Conservation (phyloP, 2,888 invertebrate genomes). For the Oscheius sp. region DNA sequence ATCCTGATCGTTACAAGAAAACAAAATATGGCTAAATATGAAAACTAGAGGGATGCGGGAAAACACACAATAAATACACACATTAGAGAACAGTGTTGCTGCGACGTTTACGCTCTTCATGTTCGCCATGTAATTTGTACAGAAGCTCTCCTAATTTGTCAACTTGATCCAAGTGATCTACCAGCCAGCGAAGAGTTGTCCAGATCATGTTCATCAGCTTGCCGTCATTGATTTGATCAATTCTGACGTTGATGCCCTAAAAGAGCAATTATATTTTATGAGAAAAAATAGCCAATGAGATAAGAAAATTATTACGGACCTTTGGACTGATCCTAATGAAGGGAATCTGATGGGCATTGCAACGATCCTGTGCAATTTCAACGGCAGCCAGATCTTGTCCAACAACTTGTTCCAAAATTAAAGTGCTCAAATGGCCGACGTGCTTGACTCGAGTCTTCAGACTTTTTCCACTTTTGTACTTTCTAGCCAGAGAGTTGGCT, state of each 20-base stretch:
- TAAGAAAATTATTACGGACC: constrained; percentile 8
- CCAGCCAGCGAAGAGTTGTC: constrained; percentile 63
- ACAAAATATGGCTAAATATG: constrained; percentile 20
- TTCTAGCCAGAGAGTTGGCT: constrained; percentile 48
- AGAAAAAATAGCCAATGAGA: neutral
- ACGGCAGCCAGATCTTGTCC: constrained; percentile 68
- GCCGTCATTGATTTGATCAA: constrained; percentile 67
- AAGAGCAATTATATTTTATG: constrained; percentile 1
- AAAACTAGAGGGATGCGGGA: neutral
- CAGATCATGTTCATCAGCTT: constrained; percentile 71
- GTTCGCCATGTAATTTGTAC: constrained; percentile 53
- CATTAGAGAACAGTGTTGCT: constrained; percentile 59
- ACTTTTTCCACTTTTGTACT: constrained; percentile 57
- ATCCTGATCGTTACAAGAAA: constrained; percentile 11
- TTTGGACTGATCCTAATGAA: constrained; percentile 66
- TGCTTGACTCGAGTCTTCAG: constrained; percentile 59
- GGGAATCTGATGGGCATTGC: constrained; percentile 66
- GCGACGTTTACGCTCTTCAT: constrained; percentile 53
- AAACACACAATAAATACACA: neutral
- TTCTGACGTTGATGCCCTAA: constrained; percentile 64
- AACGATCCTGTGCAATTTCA: constrained; percentile 65
- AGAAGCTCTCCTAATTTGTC: constrained; percentile 58
- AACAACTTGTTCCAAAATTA: constrained; percentile 69
- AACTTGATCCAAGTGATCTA: constrained; percentile 53
- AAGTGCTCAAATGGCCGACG: constrained; percentile 60